Evolutionary conservation across 1,140 invertebrate genomes (phyloP).

Genomic region (Latrodectus geometricus): DNA sequence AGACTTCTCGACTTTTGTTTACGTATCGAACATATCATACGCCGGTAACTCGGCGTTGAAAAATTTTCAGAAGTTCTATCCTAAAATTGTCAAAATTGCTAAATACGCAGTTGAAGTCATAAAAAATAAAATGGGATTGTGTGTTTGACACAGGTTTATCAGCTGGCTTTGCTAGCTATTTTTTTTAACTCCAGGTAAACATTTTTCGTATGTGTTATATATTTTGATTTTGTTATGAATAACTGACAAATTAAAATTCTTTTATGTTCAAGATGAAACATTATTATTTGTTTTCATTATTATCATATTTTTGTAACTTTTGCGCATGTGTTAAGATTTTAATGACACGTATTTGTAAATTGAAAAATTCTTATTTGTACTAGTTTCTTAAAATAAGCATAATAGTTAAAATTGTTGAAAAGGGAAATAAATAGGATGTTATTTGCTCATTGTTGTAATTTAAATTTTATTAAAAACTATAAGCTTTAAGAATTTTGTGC

Average conservation of each 20-base stretch:
- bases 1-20: neutral
- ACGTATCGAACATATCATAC: neutral
- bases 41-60: neutral
- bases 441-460: too few species aligned
- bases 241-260: too few species aligned
- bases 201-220: neutral
- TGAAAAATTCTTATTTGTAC: too few species aligned
- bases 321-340: neutral
- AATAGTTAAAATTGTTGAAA: too few species aligned
- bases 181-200: slow-evolving; percentile 7
- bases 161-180: slow-evolving; percentile 58
- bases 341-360: neutral
- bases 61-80: neutral
- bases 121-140: slow-evolving; percentile 13
- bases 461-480: too few species aligned
- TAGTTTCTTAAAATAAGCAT: too few species aligned
- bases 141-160: slow-evolving; percentile 55
- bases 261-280: neutral
- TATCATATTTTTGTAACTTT: neutral
- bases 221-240: neutral
- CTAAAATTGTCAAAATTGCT: slow-evolving; percentile 18
- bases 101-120: slow-evolving; percentile 12
- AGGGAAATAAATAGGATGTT: too few species aligned
- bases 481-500: too few species aligned
- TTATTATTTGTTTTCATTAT: neutral